phyloP scores from a whole-genome alignment of 2,888 invertebrate genomes.

The Catocala nupta region DNA sequence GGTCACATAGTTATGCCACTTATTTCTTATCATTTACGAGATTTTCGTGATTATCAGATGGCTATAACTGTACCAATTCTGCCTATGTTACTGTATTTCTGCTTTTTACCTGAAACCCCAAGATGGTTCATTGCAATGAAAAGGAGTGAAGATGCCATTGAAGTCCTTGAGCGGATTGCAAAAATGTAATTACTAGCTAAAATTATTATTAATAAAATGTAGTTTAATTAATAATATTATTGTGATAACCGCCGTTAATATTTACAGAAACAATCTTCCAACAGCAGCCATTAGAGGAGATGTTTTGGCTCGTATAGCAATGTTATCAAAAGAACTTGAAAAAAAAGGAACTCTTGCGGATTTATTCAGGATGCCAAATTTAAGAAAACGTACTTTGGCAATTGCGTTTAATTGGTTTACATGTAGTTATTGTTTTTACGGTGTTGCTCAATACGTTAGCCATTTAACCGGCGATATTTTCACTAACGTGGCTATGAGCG shows the following conservation, averaged over 20 bases:
- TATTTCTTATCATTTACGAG: slow-evolving; percentile 87
- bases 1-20: slow-evolving; percentile 88
- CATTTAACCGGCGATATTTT: slow-evolving; percentile 93
- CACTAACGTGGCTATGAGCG: slow-evolving; percentile 93
- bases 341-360: slow-evolving; percentile 88
- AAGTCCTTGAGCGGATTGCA: slow-evolving; percentile 81
- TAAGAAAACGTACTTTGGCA: slow-evolving; percentile 90
- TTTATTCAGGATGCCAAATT: slow-evolving; percentile 90
- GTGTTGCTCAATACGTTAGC: slow-evolving; percentile 93
- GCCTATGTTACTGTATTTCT: slow-evolving; percentile 88
- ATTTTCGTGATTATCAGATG: slow-evolving; percentile 88
- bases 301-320: slow-evolving; percentile 71
- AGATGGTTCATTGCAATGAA: slow-evolving; percentile 91
- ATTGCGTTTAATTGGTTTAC: slow-evolving; percentile 93
- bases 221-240: too few species aligned
- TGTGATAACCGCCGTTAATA: not conserved
- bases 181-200: slow-evolving; percentile 19
- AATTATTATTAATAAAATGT: too few species aligned
- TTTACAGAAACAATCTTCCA: slow-evolving; percentile 81
- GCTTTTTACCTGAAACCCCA: slow-evolving; percentile 91
- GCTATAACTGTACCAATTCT: slow-evolving; percentile 86
- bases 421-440: slow-evolving; percentile 92
- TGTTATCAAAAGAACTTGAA: slow-evolving; percentile 62
- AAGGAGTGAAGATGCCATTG: slow-evolving; percentile 85
- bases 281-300: slow-evolving; percentile 76